Base-by-base conservation (phyloP, 2,888 invertebrate genomes). In the Nipponacmea schrenckii region DNA sequence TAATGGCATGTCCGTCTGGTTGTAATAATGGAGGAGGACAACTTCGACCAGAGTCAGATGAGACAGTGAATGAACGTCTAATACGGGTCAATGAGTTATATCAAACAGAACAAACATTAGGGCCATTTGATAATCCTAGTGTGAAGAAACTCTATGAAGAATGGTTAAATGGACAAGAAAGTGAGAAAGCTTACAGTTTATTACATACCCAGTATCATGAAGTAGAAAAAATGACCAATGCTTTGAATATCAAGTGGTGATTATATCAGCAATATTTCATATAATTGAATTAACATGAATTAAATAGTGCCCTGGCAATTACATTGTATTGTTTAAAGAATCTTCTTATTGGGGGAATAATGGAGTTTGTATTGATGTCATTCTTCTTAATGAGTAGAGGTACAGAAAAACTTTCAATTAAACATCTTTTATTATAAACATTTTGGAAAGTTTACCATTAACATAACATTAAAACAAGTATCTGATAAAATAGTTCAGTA, bases 1-100 rank as follows among this genome's bases (percentile, higher is more conserved):
- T 99, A 14, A 99, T 99, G 98, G 99, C 99, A 0, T 99, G 99
- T 89, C 98, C 99, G 0, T 94, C 96, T 81, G 97, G 98, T 46
- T 99, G 98, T 88, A 91, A 97, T 31, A 99, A 98, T 91, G 98
- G 98, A 63, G 98, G 98, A 17, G 98, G 97, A 0, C 98, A 98
- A 91, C 91, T 94, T 45, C 92, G 95, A 48, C 93, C 95, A 20
- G 93, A 93, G 3, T 92, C 91, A 71, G 91, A 91, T 71, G 90
- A 92, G 0, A 91, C 17, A 31, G 75, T 73, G n/a, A 90, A 92
- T 72, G 95, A 95, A 82, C 89, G 95, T 62, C 92, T 94, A 0
- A 83, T 89, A 0, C 91, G 92, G 77, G 91, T 98, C 14, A 94
- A 95, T 81, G 86, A 90, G 39, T 84, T 93, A 70, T 97, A 97